These are phyloP conservation scores for Sialis lutaria DNA, from an alignment of 2,888 invertebrate species.

Conservation along the genomic window DNA sequence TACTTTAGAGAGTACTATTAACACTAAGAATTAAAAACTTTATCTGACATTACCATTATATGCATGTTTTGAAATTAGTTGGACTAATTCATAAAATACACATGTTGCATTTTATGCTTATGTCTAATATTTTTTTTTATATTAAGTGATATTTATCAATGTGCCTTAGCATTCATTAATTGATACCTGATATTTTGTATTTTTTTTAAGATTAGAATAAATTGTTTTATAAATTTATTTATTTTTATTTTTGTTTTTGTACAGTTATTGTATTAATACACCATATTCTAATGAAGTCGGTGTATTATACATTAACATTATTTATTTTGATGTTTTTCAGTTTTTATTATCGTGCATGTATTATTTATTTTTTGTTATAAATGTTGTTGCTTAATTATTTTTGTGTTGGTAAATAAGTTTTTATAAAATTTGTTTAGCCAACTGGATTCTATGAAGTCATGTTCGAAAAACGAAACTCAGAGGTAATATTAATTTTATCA, in stretches of 20 bases:
- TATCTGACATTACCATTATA: too few relatives aligned
- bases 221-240: not conserved
- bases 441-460: constrained; percentile 5
- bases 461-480: constrained; percentile 3
- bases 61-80: too few relatives aligned
- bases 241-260: constrained; percentile 1
- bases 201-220: too few relatives aligned
- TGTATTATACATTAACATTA: not conserved
- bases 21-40: too few relatives aligned
- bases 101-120: too few relatives aligned
- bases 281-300: not conserved
- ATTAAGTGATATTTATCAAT: too few relatives aligned
- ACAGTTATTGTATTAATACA: not conserved
- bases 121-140: too few relatives aligned
- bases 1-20: too few relatives aligned
- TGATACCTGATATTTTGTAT: too few relatives aligned
- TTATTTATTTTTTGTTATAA: not conserved
- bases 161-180: too few relatives aligned
- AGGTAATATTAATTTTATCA: not conserved
- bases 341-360: not conserved
- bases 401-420: not conserved
- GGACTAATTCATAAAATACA: too few relatives aligned
- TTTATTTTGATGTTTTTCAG: not conserved
- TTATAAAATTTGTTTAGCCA: constrained; percentile 4
- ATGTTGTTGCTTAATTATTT: not conserved